A percentile compares a stretch with the other conserved stretches of the same genome.
Conservation (phyloP, 53 echinoderm and acorn worm genomes). For the Zoroaster sp. region DNA sequence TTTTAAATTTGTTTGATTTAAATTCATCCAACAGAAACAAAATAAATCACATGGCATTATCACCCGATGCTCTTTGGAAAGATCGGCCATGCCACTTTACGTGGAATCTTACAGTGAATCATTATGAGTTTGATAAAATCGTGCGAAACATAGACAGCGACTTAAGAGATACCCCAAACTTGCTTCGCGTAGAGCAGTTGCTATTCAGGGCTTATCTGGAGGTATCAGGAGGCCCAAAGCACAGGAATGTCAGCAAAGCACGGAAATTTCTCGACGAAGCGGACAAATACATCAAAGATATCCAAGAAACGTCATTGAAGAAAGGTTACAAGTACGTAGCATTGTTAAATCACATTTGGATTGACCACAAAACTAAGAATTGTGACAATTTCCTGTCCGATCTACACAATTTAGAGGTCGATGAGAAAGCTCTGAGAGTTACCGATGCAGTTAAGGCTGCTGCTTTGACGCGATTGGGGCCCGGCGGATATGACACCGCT, state of each 20-base stretch:
- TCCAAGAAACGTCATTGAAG: neutral
- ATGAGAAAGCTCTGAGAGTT: neutral
- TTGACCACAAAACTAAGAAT: neutral
- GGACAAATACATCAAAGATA: neutral
- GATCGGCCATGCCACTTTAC: constrained; percentile 13
- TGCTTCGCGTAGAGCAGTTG: neutral
- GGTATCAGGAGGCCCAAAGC: neutral
- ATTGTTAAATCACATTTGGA: constrained; percentile 32
- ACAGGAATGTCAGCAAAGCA: neutral
- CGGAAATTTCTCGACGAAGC: constrained; percentile 5
- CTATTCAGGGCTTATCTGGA: constrained; percentile 4
- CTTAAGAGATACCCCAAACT: neutral
- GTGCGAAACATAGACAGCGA: neutral
- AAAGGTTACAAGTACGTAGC: neutral
- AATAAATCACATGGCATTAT: no score
- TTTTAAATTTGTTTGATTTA: no score
- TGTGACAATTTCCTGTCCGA: neutral
- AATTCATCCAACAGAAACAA: no score
- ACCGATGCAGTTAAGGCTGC: constrained; percentile 2
- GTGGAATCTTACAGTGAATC: neutral
- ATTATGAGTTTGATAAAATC: neutral
- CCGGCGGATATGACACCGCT: neutral
- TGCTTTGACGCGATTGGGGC: neutral
- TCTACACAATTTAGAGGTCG: neutral
- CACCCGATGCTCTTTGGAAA: neutral